These are phyloP conservation scores for Dermatophagoides farinae DNA, from an alignment of 1,140 invertebrate species.

Conservation along the genomic window DNA sequence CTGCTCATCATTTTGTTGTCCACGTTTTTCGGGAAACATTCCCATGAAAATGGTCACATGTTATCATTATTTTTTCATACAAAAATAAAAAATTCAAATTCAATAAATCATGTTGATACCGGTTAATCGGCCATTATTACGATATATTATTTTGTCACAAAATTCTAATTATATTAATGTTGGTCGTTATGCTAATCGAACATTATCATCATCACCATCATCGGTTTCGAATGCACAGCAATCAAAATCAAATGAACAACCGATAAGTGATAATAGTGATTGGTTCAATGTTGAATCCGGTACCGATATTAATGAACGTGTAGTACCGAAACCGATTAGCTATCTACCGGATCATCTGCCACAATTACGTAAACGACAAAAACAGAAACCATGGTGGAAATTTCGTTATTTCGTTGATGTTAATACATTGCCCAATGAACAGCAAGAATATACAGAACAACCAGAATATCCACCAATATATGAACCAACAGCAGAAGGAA, in stretches of 20 bases:
- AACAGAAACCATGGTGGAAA: constrained; percentile 12
- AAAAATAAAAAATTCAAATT: too few relatives aligned
- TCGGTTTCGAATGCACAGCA: background rate
- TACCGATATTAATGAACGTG: background rate
- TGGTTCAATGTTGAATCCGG: background rate
- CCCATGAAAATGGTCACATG: too few relatives aligned
- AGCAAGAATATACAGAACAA: background rate
- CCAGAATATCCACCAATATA: constrained; percentile 17
- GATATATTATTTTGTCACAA: too few relatives aligned
- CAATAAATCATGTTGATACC: too few relatives aligned
- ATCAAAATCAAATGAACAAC: background rate
- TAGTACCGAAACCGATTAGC: constrained; percentile 3
- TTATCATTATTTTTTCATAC: too few relatives aligned
- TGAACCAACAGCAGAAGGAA: constrained; percentile 5
- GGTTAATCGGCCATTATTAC: too few relatives aligned
- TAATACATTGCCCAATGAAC: background rate
- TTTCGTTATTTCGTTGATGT: background rate
- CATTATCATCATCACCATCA: too few relatives aligned
- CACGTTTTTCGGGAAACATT: too few relatives aligned
- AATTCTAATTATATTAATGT: too few relatives aligned
- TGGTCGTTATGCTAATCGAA: too few relatives aligned
- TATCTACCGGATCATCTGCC: constrained; percentile 5
- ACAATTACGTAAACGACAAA: background rate
- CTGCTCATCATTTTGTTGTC: too few relatives aligned
- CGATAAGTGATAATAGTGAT: background rate